Evolutionary conservation across 2,888 invertebrate species (phyloP), one percentile per base, ranked within the genome.

Genomic region (Drosophila paranaensis): DNA sequence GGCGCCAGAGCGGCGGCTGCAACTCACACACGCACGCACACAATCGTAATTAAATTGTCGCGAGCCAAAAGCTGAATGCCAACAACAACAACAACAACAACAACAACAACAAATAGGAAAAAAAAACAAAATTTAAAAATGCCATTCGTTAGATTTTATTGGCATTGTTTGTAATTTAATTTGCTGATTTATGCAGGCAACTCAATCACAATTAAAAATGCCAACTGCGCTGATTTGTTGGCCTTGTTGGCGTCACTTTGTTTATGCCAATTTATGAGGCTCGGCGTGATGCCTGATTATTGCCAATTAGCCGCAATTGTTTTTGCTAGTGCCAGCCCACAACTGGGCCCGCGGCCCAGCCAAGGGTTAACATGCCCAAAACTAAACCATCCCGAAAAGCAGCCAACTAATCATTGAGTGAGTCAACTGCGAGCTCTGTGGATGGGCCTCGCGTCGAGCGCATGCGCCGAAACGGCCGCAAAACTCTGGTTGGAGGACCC

Each of bases 11-110:
- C 50, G 89, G 69, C 82, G 89, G 67, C 79, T 71, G 75, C 71
- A 71, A 46, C 64, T 42, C 57, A 42, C 53, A 42, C 65, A 51
- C 57, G 14, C 25, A 55, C 10, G 53, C 70, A 55, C 65, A 68
- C 80, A 76, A 71, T 82, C 64, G 86, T 84, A 84, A 84, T 84
- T 84, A 84, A 88, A 84, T 84, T 84, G 88, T 85, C 86, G 86
- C 82, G 70, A 70, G 72, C 68, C 71, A 68, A 69, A 74, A 53
- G 67, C 57, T 63, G 79, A 55, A 61, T 70, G 78, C 66, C 76
- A 71, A 65, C 71, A 71, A 74, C 53, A 72, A 77, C 35, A 35
- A 11, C 20, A 20, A 20, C 20, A 20, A 20, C 42, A 43, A 43
- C 33, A 33, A 33, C 10, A 33, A 8, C 74, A 60, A 63, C 63